A percentile compares a stretch with the other conserved stretches of the same genome.
These are phyloP conservation scores for Crossaster papposus DNA, from an alignment of 53 echinoderm and acorn worm genomes.

Conservation along the genomic window DNA sequence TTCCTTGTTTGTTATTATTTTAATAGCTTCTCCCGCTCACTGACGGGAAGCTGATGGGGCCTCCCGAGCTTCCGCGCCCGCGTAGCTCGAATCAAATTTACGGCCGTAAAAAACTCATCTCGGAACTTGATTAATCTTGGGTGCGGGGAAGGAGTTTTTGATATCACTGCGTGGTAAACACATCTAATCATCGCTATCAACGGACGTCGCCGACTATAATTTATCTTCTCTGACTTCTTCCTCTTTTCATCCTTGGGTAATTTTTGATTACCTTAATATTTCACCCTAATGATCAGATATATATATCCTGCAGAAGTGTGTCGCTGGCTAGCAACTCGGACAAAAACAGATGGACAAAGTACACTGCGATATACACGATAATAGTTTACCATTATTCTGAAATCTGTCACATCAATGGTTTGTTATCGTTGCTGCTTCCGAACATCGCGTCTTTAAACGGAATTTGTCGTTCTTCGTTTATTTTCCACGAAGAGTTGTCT, in stretches of 20 bases:
- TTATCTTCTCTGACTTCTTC: constrained; percentile 4
- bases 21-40: constrained; percentile 44
- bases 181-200: constrained; percentile 48
- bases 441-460: no score
- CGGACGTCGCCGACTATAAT: constrained; percentile 8
- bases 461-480: no score
- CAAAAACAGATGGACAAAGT: not conserved
- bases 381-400: not conserved
- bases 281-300: not conserved
- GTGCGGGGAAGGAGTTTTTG: not conserved
- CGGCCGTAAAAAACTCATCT: constrained; percentile 20
- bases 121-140: constrained; percentile 43
- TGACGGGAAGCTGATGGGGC: not conserved
- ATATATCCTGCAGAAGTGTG: not conserved
- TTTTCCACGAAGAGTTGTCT: no score
- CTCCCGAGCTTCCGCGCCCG: not conserved
- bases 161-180: not conserved
- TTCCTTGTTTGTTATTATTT: constrained; percentile 40
- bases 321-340: not conserved
- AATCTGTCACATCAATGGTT: not conserved
- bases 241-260: constrained; percentile 5
- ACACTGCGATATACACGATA: not conserved
- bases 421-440: no score
- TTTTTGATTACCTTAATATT: constrained; percentile 10
- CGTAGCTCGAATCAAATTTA: not conserved